Evolutionary conservation across 2,888 invertebrate species (phyloP).

Genomic region (Phorcus lineatus): DNA sequence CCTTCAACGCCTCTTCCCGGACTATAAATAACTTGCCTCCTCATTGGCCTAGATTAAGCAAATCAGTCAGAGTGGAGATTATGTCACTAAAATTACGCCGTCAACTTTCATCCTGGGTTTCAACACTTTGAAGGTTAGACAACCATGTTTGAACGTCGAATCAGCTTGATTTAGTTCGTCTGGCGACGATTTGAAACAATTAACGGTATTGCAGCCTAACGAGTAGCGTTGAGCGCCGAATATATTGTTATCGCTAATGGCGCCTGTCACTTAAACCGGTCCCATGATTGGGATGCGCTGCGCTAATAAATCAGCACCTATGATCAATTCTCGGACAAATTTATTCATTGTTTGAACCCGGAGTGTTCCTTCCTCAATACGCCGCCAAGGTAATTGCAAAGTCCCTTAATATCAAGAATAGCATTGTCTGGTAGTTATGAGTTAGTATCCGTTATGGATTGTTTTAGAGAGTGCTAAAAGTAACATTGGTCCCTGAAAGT

Average conservation of each 20-base stretch:
- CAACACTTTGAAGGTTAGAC: not conserved
- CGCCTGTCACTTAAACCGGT: not conserved
- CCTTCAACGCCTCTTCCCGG: not conserved
- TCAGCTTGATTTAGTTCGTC: conserved; percentile 2
- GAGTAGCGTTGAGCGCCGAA: not conserved
- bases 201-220: not conserved
- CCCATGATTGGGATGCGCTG: not conserved
- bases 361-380: not conserved
- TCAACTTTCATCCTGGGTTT: not conserved
- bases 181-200: conserved; percentile 14
- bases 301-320: conserved; percentile 6
- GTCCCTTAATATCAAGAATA: not conserved
- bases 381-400: not conserved
- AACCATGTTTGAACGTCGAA: conserved; percentile 11
- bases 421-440: not conserved
- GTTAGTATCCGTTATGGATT: not conserved
- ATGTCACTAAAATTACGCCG: not conserved
- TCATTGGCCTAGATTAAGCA: not conserved
- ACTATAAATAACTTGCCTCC: not conserved
- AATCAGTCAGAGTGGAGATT: not conserved
- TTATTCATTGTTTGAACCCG: not conserved
- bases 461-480: not conserved
- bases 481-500: not conserved
- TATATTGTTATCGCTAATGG: conserved; percentile 1
- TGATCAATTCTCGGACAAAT: conserved; percentile 2